Conservation (phyloP, 2,797 vertebrate species). For the Tamandua tetradactyla region DNA sequence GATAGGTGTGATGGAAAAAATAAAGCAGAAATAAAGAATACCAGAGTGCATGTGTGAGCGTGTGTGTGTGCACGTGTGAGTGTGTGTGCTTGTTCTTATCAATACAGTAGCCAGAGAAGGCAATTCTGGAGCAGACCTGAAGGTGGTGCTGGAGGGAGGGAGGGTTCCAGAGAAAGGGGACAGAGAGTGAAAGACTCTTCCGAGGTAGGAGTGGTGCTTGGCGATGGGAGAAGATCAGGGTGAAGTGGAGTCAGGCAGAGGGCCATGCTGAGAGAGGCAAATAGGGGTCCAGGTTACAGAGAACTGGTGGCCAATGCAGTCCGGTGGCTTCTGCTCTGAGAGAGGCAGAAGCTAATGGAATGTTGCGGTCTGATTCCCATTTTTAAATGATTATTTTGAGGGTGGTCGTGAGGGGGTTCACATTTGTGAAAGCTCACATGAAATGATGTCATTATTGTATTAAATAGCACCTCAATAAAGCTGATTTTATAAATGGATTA, state of each 20-base stretch:
- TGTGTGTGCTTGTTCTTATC: not conserved
- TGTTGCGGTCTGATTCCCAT: not conserved
- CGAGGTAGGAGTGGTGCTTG: not conserved
- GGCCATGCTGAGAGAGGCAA: not conserved
- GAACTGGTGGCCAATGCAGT: rapidly evolving
- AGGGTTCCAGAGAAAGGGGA: not conserved
- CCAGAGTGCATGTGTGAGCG: rapidly evolving
- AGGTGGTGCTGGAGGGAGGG: not conserved
- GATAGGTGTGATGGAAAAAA: not conserved
- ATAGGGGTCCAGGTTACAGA: no score
- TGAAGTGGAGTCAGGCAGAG: not conserved
- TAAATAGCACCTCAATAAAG: no score
- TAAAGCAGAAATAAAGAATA: not conserved
- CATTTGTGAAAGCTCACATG: not conserved
- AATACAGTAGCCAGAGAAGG: not conserved
- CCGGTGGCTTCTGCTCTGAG: not conserved
- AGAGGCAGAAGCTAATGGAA: not conserved
- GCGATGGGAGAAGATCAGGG: not conserved
- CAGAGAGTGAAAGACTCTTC: not conserved
- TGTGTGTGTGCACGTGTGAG: no score
- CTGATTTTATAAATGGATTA: not conserved
- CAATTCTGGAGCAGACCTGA: not conserved
- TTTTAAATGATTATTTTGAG: not conserved
- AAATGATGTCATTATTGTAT: rapidly evolving
- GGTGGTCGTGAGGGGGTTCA: rapidly evolving